Base-by-base conservation (phyloP, 2,797 vertebrate species). In the Lacerta bilineata region DNA sequence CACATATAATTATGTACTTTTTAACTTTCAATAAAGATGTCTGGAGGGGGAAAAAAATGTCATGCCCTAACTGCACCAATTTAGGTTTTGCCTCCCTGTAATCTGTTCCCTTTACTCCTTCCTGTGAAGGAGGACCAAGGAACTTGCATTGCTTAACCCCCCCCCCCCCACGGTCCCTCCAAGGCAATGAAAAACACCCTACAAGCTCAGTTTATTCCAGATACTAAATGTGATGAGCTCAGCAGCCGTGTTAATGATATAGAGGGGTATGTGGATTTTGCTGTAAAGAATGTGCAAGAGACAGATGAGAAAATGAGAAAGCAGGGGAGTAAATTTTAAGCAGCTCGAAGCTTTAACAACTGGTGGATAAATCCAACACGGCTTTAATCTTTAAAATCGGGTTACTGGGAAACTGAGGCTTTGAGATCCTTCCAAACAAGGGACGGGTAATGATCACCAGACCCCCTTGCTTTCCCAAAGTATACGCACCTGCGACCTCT, bases 261-360 rank as follows among this genome's bases (percentile, higher is more conserved):
- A 95, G 95, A 95, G 95, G 93, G 85, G 93, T 91, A 88, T 94
- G 95, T 95, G 94, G 94, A 95, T 95, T 95, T 95, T 95, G 94
- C 94, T 94, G 95, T 95, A 95, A 95, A 95, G 94, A 95, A 95
- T 93, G 95, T 93, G 93, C 94, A 95, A 94, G 94, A 95, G 95
- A 95, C 95, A 94, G 95, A 95, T 95, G 95, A 95, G 95, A 27
- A 66, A 66, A 66, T 66, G 64, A 27, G 18, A 20, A 66, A 20
- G 64, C 64, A 95, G 93, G 95, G 92, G 93, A 95, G 94, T 96
- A 96, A 95, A 96, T 96, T 96, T 95, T 50, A 95, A 95, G 94
- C 93, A 89, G 93, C 93, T 95, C 93, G 94, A 95, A 96, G 94
- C 95, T 95, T 96, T 95, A 95, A 95, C 95, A 96, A 95, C 95